A percentile compares a stretch with the other conserved stretches of the same genome.
phyloP scores from a whole-genome alignment of 2,113 vertebrate species.

The Ceyx margarethae region DNA sequence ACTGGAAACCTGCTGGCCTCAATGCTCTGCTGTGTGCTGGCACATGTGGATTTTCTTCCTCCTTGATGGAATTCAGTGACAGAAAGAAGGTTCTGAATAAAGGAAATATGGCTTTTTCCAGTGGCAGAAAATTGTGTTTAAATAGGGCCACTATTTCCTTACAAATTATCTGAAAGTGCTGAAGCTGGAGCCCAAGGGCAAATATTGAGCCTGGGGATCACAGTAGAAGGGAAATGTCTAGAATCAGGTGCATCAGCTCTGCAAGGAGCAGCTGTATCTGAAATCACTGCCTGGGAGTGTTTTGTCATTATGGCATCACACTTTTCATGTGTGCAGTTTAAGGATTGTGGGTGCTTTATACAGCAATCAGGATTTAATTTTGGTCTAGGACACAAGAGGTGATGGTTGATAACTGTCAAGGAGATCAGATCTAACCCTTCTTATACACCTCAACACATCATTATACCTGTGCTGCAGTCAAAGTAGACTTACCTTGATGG shows the following conservation, averaged over 20 bases:
- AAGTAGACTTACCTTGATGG: neutral
- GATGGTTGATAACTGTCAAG: neutral
- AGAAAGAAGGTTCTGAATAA: neutral
- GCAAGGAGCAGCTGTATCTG: neutral
- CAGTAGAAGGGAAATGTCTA: neutral
- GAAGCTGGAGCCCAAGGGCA: neutral
- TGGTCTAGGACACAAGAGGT: neutral
- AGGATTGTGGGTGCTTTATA: neutral
- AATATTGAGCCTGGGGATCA: neutral
- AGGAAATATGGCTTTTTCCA: neutral
- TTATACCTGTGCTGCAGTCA: neutral
- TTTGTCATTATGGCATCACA: neutral
- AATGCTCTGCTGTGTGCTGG: neutral
- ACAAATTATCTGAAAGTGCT: neutral
- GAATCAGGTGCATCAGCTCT: neutral
- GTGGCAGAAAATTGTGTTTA: neutral
- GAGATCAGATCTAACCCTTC: neutral
- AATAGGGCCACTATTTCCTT: neutral
- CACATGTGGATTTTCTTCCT: neutral
- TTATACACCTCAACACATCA: neutral
- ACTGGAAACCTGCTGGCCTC: neutral
- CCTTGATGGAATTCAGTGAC: neutral
- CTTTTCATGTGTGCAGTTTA: neutral
- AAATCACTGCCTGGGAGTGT: neutral
- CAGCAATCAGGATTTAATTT: neutral